Conservation (phyloP, 2,888 invertebrate genomes). For the Neuroscelio doddi region DNA sequence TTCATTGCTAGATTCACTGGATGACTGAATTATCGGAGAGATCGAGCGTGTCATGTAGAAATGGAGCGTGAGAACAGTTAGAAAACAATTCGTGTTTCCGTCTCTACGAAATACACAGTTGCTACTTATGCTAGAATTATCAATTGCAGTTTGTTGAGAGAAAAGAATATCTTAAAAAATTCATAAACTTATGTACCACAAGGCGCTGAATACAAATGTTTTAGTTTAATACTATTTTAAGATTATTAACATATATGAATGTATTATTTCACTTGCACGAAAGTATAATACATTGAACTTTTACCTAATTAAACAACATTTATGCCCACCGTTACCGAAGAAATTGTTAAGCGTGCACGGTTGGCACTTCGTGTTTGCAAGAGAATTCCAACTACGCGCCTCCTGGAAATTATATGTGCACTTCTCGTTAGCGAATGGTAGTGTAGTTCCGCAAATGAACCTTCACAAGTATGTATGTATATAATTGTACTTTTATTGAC, state of each 20-base stretch:
- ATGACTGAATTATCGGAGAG: constrained; percentile 32
- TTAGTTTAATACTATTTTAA: too few relatives aligned
- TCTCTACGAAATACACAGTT: not conserved
- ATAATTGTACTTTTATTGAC: not conserved
- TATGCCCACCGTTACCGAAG: constrained; percentile 6
- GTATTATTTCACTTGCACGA: too few relatives aligned
- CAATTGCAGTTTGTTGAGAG: not conserved
- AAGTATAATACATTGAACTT: constrained; percentile 8
- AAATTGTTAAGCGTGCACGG: constrained; percentile 8
- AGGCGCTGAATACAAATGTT: too few relatives aligned
- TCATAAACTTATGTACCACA: not conserved
- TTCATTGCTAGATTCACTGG: constrained; percentile 18
- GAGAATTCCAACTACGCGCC: constrained; percentile 14
- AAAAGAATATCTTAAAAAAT: not conserved
- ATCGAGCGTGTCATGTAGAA: constrained; percentile 32
- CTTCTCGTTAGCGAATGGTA: constrained; percentile 6
- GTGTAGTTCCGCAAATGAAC: constrained; percentile 7
- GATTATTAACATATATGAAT: too few relatives aligned
- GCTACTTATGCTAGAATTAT: not conserved
- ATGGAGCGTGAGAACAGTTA: constrained; percentile 50
- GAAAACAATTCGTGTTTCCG: constrained; percentile 5
- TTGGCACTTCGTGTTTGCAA: constrained; percentile 9
- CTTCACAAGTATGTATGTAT: not conserved
- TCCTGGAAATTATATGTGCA: constrained; percentile 15
- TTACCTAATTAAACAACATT: constrained; percentile 8